phyloP scores from a whole-genome alignment of 1,140 invertebrate species.

The Anadara kagoshimensis region DNA sequence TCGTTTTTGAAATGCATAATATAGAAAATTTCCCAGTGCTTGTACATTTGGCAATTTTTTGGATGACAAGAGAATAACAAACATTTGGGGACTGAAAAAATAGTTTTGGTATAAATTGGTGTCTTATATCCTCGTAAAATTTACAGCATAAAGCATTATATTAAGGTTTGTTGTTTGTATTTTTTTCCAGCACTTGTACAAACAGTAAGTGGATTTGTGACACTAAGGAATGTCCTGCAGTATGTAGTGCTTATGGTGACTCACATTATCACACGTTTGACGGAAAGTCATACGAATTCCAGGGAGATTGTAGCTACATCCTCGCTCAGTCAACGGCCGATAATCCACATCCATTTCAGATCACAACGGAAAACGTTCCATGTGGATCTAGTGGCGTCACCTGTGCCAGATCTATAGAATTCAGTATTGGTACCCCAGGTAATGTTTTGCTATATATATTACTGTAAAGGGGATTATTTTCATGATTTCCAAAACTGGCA shows the following conservation, averaged over 20 bases:
- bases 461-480: too few species aligned
- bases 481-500: too few species aligned
- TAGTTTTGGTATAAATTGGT: too few species aligned
- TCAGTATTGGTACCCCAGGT: slow-evolving; percentile 74
- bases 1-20: too few species aligned
- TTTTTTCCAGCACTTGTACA: slow-evolving; percentile 58
- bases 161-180: too few species aligned
- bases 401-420: slow-evolving; percentile 88
- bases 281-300: slow-evolving; percentile 87
- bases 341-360: slow-evolving; percentile 51
- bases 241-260: slow-evolving; percentile 80
- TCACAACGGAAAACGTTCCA: slow-evolving; percentile 81
- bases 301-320: slow-evolving; percentile 89
- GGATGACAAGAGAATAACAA: too few species aligned
- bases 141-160: too few species aligned
- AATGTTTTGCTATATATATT: too few species aligned
- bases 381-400: slow-evolving; percentile 90
- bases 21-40: too few species aligned
- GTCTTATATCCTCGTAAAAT: too few species aligned
- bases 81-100: too few species aligned
- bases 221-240: slow-evolving; percentile 69
- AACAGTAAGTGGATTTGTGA: slow-evolving; percentile 65
- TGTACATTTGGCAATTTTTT: too few species aligned
- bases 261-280: slow-evolving; percentile 90
- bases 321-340: slow-evolving; percentile 78